Conservation (phyloP, 1,140 invertebrate species). For the Rhyacophila brunnea region DNA sequence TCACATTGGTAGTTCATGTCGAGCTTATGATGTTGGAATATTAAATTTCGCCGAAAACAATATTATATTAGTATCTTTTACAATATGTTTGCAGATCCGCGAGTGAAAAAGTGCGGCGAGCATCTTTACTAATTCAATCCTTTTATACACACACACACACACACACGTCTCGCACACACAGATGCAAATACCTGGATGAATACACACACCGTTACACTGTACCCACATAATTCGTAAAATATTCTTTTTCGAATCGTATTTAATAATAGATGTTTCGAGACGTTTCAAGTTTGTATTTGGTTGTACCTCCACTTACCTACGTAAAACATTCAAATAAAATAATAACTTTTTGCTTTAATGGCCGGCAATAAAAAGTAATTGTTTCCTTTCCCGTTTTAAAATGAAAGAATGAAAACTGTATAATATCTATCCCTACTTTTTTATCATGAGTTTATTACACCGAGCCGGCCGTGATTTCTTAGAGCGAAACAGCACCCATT, state of each 20-base stretch:
- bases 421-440: constrained; percentile 22
- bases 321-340: constrained; percentile 34
- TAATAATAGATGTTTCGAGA: constrained; percentile 23
- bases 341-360: constrained; percentile 34
- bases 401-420: constrained; percentile 29
- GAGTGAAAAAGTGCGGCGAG: no score
- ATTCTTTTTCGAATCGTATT: constrained; percentile 22
- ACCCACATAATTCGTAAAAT: constrained; percentile 11
- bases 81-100: no score
- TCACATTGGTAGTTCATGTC: no score
- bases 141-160: no score
- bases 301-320: constrained; percentile 27
- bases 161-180: no score
- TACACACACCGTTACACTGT: not conserved
- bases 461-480: constrained; percentile 17
- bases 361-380: constrained; percentile 32
- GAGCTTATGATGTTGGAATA: no score
- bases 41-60: no score
- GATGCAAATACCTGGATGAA: no score
- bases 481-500: constrained; percentile 10
- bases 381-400: constrained; percentile 33
- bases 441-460: constrained; percentile 24
- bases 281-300: constrained; percentile 20
- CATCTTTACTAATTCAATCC: no score
- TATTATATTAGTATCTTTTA: no score